Evolutionary conservation across 2,888 invertebrate genomes (phyloP).

Genomic region (Branchellion lobata): DNA sequence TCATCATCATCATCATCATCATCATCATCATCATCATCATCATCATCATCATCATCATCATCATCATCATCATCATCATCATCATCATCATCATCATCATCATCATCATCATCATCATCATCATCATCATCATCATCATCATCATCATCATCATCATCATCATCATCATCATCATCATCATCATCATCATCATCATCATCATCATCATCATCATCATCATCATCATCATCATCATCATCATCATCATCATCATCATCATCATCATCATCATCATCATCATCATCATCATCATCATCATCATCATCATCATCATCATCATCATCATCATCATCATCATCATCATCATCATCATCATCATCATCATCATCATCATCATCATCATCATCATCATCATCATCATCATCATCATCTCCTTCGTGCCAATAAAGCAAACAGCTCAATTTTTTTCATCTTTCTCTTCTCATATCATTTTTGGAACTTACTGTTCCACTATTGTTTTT

Average conservation of each 20-base stretch:
- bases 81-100: conserved; percentile 21
- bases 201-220: conserved; percentile 35
- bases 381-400: conserved; percentile 33
- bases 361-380: conserved; percentile 26
- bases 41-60: conserved; percentile 32
- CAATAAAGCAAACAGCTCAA: neutral
- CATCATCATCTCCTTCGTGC: neutral
- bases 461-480: too few relatives aligned
- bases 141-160: conserved; percentile 2
- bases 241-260: conserved; percentile 22
- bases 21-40: conserved; percentile 34
- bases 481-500: too few relatives aligned
- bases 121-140: conserved; percentile 21
- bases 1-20: conserved; percentile 32
- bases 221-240: conserved; percentile 29
- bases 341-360: conserved; percentile 39
- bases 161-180: conserved; percentile 8
- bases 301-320: conserved; percentile 16
- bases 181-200: conserved; percentile 32
- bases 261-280: conserved; percentile 31
- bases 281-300: conserved; percentile 24
- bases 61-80: conserved; percentile 34
- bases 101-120: conserved; percentile 1
- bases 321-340: conserved; percentile 38
- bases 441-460: too few relatives aligned